A percentile compares a stretch with the other conserved stretches of the same genome.
phyloP scores from a whole-genome alignment of 2,113 vertebrate genomes.

The Macrotis lagotis region DNA sequence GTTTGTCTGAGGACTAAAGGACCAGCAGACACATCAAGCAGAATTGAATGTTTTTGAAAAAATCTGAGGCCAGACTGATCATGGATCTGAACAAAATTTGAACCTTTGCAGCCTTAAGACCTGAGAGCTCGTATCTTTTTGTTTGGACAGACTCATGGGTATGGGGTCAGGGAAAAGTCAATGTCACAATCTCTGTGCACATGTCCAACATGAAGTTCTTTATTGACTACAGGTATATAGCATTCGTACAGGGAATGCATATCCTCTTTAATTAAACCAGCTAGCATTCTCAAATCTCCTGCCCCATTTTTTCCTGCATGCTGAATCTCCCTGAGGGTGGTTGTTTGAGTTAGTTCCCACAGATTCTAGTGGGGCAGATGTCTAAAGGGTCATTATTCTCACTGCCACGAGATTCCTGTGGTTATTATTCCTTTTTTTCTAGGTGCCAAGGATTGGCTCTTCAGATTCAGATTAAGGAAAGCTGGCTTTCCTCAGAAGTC shows the following conservation, averaged over 20 bases:
- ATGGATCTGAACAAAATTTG: neutral
- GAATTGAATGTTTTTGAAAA: neutral
- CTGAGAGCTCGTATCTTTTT: neutral
- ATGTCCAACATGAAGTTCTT: neutral
- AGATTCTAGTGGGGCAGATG: neutral
- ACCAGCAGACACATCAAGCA: neutral
- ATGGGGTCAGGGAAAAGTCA: neutral
- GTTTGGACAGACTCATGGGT: neutral
- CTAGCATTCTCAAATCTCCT: neutral
- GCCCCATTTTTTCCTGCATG: neutral
- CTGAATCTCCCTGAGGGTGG: neutral
- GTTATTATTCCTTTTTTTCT: neutral
- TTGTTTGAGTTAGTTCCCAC: neutral
- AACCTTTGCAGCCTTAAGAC: neutral
- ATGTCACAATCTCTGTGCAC: neutral
- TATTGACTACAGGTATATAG: neutral
- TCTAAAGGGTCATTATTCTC: neutral
- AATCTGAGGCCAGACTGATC: neutral
- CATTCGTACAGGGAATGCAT: neutral
- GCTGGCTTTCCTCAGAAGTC: neutral
- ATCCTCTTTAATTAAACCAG: neutral
- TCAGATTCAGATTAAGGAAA: neutral
- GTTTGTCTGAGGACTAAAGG: constrained; percentile 84
- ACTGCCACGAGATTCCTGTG: neutral
- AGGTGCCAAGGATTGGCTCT: neutral